phyloP scores from a whole-genome alignment of 2,888 invertebrate genomes.

The Nemapogon koenigi region DNA sequence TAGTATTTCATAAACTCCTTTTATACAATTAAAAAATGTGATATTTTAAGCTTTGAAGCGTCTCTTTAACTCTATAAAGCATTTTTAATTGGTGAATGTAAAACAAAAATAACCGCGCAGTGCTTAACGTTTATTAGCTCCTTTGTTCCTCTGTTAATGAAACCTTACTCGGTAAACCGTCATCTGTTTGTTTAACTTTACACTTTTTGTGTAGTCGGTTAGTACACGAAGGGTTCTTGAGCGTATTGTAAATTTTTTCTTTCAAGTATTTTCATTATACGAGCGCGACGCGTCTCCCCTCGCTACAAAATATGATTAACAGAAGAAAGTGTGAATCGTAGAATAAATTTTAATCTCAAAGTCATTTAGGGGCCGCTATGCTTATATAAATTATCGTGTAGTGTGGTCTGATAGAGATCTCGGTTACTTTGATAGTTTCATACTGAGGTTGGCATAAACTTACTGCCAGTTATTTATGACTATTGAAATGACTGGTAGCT shows the following conservation, averaged over 20 bases:
- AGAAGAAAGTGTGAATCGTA: not conserved
- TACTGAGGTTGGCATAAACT: too few species aligned
- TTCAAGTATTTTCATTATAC: not conserved
- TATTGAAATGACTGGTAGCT: too few species aligned
- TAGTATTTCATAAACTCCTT: too few species aligned
- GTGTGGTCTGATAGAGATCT: slow-evolving; percentile 8
- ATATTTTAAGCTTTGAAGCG: too few species aligned
- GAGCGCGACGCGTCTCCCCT: not conserved
- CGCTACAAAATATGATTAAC: slow-evolving; percentile 3
- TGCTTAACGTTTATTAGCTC: too few species aligned
- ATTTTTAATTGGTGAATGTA: too few species aligned
- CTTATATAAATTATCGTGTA: slow-evolving; percentile 3
- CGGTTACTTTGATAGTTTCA: slow-evolving; percentile 1
- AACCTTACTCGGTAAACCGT: slow-evolving; percentile 1
- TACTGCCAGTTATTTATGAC: too few species aligned
- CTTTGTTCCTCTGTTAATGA: slow-evolving; percentile 1
- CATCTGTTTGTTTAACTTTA: not conserved
- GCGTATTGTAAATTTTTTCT: slow-evolving; percentile 3
- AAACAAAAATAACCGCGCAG: too few species aligned
- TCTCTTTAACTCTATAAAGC: too few species aligned
- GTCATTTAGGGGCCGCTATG: slow-evolving; percentile 1
- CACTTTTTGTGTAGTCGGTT: too few species aligned
- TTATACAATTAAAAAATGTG: too few species aligned
- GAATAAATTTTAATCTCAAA: slow-evolving; percentile 1
- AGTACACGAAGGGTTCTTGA: not conserved